Base-by-base conservation (phyloP, 2,797 vertebrate genomes). In the Acrossocheilus fasciatus region DNA sequence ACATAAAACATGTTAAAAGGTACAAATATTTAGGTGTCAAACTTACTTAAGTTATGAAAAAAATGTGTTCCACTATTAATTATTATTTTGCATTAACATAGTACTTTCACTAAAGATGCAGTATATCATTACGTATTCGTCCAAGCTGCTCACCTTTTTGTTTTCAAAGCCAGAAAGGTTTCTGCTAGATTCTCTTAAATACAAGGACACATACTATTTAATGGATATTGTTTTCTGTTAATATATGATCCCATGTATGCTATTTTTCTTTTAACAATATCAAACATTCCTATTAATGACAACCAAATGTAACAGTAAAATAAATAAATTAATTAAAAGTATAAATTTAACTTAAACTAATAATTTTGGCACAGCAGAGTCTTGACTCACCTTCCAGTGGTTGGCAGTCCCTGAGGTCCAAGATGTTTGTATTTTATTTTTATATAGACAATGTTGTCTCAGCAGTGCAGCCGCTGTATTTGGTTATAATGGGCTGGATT, bases 401-500 rank as follows among this genome's bases (percentile, higher is more conserved):
- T 82, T 85, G 52, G 75, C 23, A 64, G 76, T 47, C 57, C 20
- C 57, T 86, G 50, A 26, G 70, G 34, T 76, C 9, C 9, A 76
- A 36, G 30, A 76, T 15, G 45, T 81, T 17, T 70, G 26, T 26
- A 26, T 26, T 26, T 26, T 26, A 45, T 66, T 88, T 88, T 79
- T 88, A 86, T 83, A 86, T 54, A 36, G 52, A n/a, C 41, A 79
- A 68, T n/a, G 50, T 83, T 69, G 64, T 45, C 80, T 78, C 81
- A 86, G 76, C 77, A 70, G 66, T 39, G 26, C 9, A 70, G 10
- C 41, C n/a, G 20, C 85, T 88, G 50, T 83, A 73, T 86, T 81
- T 86, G 85, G 88, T 4, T 66, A 83, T 76, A 81, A 84, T 64
- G 83, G 62, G 87, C 43, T 81, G 54, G 57, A n/a, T 81, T 57